Conservation (phyloP, 1,140 invertebrate species). For the Eriocheir sinensis region DNA sequence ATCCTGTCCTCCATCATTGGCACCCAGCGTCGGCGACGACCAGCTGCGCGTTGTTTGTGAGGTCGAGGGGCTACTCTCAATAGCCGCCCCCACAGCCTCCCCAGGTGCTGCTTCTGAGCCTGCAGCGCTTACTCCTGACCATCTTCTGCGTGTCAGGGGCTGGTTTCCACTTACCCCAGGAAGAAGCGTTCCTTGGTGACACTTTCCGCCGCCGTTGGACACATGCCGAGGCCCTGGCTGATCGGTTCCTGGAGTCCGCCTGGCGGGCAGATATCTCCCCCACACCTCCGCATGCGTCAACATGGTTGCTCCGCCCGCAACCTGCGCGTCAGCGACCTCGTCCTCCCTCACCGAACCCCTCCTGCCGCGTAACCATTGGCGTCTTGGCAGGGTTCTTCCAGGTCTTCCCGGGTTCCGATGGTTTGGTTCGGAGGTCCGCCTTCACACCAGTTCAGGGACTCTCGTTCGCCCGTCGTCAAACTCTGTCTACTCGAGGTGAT, state of each 20-base stretch:
- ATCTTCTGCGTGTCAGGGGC: not conserved
- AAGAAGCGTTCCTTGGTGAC: not conserved
- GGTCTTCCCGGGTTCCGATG: not conserved
- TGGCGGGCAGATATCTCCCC: not conserved
- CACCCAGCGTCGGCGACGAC: not conserved
- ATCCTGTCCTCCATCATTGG: conserved; percentile 6
- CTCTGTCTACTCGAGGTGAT: too few species aligned
- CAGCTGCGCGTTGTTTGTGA: not conserved
- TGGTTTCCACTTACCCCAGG: not conserved
- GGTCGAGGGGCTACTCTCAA: too few species aligned
- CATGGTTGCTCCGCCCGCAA: not conserved
- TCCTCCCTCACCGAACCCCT: not conserved
- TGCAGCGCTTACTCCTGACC: conserved; percentile 11
- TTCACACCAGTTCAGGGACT: not conserved
- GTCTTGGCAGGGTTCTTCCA: not conserved
- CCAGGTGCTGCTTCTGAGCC: not conserved
- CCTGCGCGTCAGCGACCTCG: not conserved
- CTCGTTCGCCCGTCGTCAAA: too few species aligned
- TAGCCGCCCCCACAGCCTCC: not conserved
- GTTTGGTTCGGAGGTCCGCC: not conserved
- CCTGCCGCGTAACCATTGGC: not conserved
- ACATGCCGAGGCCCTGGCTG: not conserved
- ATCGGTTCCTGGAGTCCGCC: not conserved
- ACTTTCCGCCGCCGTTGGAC: not conserved
- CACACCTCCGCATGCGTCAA: not conserved